A percentile compares a stretch with the other conserved stretches of the same genome.
phyloP scores from a whole-genome alignment of 2,888 invertebrate genomes.

The Antitype chi region DNA sequence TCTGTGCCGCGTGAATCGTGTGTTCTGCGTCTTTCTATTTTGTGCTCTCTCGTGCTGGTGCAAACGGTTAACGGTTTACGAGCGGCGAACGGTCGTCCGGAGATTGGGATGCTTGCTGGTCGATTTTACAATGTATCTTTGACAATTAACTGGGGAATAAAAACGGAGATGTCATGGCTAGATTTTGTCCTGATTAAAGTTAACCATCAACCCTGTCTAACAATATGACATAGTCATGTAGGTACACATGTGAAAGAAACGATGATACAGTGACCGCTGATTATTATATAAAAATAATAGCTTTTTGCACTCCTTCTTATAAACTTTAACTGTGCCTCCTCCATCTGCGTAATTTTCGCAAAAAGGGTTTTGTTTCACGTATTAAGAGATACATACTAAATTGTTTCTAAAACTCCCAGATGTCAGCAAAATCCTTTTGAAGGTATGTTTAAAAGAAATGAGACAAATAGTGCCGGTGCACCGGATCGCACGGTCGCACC shows the following conservation, averaged over 20 bases:
- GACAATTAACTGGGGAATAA: conserved; percentile 22
- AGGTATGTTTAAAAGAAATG: conserved; percentile 8
- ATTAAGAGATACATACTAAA: not conserved
- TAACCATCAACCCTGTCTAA: not conserved
- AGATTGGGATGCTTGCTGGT: conserved; percentile 23
- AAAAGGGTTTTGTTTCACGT: too few relatives aligned
- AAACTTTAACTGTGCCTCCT: too few relatives aligned
- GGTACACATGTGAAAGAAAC: not conserved
- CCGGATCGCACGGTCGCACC: not conserved
- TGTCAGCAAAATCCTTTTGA: not conserved
- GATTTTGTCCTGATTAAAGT: not conserved
- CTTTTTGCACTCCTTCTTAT: too few relatives aligned
- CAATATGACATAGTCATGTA: not conserved
- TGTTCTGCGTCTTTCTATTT: not conserved
- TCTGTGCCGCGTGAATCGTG: not conserved
- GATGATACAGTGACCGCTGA: too few relatives aligned
- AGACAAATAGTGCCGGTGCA: conserved; percentile 14
- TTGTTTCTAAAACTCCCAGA: not conserved
- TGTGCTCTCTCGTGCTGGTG: conserved; percentile 11
- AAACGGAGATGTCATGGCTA: not conserved
- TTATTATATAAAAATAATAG: too few relatives aligned
- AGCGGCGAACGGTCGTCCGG: conserved; percentile 12
- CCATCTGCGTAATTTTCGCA: too few relatives aligned
- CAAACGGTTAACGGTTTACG: conserved; percentile 32
- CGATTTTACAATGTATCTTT: conserved; percentile 31